Percentiles rank a stretch among this genome's conserved stretches.
These are phyloP conservation scores for Hydrolagus affinis DNA, from an alignment of 2,113 vertebrate species.

Conservation along the genomic window DNA sequence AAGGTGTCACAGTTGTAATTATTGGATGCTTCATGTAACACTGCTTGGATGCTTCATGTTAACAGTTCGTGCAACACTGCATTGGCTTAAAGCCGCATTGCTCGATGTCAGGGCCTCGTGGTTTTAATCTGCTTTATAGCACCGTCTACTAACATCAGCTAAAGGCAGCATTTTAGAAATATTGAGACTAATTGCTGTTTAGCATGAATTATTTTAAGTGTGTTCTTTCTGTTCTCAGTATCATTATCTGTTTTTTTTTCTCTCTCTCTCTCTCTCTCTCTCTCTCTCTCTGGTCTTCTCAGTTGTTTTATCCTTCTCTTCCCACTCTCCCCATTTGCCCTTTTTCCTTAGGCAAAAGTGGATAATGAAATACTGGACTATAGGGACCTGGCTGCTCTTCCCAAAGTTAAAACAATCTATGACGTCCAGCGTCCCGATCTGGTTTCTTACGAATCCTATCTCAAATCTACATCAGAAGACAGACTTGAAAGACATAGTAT, in stretches of 20 bases:
- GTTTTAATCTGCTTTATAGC: neutral
- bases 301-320: slow-evolving; percentile 46
- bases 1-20: neutral
- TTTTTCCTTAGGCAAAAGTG: slow-evolving; percentile 88
- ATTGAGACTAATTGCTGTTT: neutral
- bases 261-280: slow-evolving; percentile 40
- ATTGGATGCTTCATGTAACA: neutral
- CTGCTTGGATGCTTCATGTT: too few relatives aligned
- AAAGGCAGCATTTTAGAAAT: neutral
- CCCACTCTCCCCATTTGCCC: slow-evolving; percentile 43
- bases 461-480: slow-evolving; percentile 90
- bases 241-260: slow-evolving; percentile 28
- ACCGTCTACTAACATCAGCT: neutral
- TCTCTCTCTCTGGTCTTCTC: slow-evolving; percentile 38
- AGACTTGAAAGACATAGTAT: slow-evolving; percentile 91
- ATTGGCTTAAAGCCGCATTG: neutral
- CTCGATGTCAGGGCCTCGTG: neutral
- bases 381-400: slow-evolving; percentile 97
- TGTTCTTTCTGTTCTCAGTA: neutral
- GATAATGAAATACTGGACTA: slow-evolving; percentile 98
- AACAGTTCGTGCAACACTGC: neutral
- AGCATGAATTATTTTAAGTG: neutral
- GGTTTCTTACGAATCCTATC: slow-evolving; percentile 87
- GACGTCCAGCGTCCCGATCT: slow-evolving; percentile 93
- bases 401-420: slow-evolving; percentile 98